phyloP scores from a whole-genome alignment of 2,888 invertebrate genomes.

The Anagyrus pseudococci region DNA sequence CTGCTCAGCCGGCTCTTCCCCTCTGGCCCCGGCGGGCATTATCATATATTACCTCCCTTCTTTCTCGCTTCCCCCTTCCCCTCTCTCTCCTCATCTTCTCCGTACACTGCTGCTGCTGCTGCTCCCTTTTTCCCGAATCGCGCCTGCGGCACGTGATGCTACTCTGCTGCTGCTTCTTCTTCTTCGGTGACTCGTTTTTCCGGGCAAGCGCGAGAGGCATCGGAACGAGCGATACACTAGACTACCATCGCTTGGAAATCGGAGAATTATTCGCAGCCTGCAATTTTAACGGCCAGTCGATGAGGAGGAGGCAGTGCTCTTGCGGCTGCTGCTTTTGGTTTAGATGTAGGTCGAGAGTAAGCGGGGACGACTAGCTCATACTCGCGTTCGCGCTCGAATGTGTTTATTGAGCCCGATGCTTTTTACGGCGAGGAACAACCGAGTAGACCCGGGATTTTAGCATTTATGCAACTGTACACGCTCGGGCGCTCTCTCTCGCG shows the following conservation, averaged over 20 bases:
- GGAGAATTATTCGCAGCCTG: not conserved
- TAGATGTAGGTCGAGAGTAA: not conserved
- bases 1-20: slow-evolving; percentile 35
- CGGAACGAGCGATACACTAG: not conserved
- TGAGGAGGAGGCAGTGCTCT: not conserved
- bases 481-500: no score
- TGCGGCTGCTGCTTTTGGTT: not conserved
- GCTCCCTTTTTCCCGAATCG: slow-evolving; percentile 21
- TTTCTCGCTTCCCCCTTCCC: slow-evolving; percentile 25
- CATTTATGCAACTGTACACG: no score
- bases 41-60: slow-evolving; percentile 56
- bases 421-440: no score
- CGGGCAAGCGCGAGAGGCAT: not conserved
- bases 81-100: no score
- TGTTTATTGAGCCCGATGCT: no score
- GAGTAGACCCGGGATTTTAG: no score
- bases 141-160: no score
- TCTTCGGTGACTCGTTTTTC: slow-evolving; percentile 1
- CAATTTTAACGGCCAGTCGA: not conserved
- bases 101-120: no score
- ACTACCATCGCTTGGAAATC: no score
- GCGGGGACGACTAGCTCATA: no score
- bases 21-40: slow-evolving; percentile 53
- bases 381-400: no score
- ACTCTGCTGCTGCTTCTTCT: not conserved